phyloP scores from a whole-genome alignment of 2,888 invertebrate genomes.

The Ashinkailepas kermadecensis region DNA sequence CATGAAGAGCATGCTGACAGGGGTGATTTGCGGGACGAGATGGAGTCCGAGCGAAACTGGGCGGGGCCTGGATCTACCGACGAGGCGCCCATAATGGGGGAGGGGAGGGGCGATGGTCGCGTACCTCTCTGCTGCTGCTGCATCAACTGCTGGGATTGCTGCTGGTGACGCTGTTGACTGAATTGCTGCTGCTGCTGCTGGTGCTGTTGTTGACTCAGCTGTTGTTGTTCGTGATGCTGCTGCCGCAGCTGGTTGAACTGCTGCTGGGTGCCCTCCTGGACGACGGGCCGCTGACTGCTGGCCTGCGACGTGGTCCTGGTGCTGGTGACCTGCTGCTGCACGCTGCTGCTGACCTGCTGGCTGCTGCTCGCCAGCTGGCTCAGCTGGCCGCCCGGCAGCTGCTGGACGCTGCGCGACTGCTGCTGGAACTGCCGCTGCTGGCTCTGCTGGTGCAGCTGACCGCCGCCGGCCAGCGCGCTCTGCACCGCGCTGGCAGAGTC shows the following conservation, averaged over 20 bases:
- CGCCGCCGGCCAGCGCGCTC: background rate
- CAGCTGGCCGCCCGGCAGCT: conserved; percentile 2
- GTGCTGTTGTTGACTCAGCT: background rate
- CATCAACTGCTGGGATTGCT: background rate
- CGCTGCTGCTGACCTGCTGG: conserved; percentile 16
- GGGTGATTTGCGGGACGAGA: no score
- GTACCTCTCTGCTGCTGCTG: background rate
- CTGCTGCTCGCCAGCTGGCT: background rate
- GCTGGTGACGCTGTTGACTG: background rate
- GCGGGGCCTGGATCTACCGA: no score
- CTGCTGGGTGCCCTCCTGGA: background rate
- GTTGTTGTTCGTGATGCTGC: background rate
- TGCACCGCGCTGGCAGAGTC: background rate
- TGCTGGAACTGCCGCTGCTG: conserved; percentile 13
- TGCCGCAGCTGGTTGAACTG: background rate
- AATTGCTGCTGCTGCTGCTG: background rate
- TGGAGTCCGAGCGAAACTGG: no score
- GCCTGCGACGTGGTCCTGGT: background rate
- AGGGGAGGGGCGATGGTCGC: no score
- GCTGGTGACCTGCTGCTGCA: background rate
- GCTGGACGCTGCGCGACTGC: background rate
- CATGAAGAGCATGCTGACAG: no score
- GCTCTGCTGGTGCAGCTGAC: background rate
- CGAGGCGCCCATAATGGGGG: no score
- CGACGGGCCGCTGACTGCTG: background rate